Conservation (phyloP, 2,888 invertebrate genomes). For the Neoascia interrupta region DNA sequence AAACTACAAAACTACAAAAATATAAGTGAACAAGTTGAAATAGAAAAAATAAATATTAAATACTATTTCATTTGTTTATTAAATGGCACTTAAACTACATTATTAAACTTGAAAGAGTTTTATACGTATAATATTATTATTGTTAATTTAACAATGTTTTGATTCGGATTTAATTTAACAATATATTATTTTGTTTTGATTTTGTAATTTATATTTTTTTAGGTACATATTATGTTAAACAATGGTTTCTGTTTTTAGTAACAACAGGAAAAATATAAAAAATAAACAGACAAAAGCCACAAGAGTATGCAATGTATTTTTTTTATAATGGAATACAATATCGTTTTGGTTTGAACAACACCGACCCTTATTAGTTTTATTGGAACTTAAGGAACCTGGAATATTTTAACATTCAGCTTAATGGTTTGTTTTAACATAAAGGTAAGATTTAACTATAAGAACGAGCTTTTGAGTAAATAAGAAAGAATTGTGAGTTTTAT, state of each 20-base stretch:
- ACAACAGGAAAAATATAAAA: constrained; percentile 14
- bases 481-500: too few relatives aligned
- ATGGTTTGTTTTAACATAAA: too few relatives aligned
- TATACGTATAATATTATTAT: constrained; percentile 23
- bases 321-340: neutral
- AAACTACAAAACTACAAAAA: constrained; percentile 34
- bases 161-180: constrained; percentile 30
- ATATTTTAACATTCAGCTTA: too few relatives aligned
- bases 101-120: neutral
- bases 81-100: constrained; percentile 67
- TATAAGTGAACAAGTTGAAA: constrained; percentile 24
- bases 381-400: too few relatives aligned
- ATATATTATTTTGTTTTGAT: constrained; percentile 1
- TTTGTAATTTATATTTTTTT: constrained; percentile 44
- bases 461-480: too few relatives aligned
- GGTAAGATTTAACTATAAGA: too few relatives aligned
- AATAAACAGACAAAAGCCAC: constrained; percentile 9
- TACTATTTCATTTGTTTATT: constrained; percentile 64
- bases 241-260: constrained; percentile 31
- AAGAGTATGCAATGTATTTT: constrained; percentile 15
- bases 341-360: too few relatives aligned
- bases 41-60: constrained; percentile 51
- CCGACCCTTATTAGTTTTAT: too few relatives aligned
- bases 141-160: constrained; percentile 23
- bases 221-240: constrained; percentile 60